These are phyloP conservation scores for Tenebrio molitor DNA, from an alignment of 1,140 invertebrate species.

Conservation along the genomic window DNA sequence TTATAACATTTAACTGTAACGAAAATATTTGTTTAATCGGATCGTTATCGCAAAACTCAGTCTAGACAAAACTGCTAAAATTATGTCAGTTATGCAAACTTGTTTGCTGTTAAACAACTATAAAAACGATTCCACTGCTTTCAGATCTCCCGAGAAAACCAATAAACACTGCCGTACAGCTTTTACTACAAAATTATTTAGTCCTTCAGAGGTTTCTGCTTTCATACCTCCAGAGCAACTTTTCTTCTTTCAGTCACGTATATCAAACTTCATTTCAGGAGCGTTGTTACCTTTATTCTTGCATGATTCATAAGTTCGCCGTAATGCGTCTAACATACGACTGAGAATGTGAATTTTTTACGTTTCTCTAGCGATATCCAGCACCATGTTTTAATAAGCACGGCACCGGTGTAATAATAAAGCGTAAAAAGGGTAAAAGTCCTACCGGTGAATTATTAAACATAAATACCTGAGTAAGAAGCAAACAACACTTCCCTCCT, in stretches of 20 bases:
- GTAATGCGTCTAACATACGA: not conserved
- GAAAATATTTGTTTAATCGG: too few relatives aligned
- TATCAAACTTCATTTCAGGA: conserved; percentile 13
- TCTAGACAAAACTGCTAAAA: too few relatives aligned
- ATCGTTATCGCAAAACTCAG: too few relatives aligned
- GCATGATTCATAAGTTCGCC: conserved; percentile 19
- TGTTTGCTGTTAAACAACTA: too few relatives aligned
- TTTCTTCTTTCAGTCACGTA: conserved; percentile 21
- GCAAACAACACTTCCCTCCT: conserved; percentile 5
- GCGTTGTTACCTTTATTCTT: conserved; percentile 7
- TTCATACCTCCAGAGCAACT: not conserved
- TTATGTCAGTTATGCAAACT: too few relatives aligned
- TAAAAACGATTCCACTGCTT: too few relatives aligned
- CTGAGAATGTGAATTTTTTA: conserved; percentile 27
- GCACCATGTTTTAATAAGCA: not conserved
- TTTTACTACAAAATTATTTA: not conserved
- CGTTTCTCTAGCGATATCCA: conserved; percentile 1
- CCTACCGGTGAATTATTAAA: not conserved
- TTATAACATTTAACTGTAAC: too few relatives aligned
- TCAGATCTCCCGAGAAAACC: too few relatives aligned
- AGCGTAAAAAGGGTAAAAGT: not conserved
- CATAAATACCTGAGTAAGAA: conserved; percentile 11
- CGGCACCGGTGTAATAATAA: conserved; percentile 10
- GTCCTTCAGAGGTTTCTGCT: not conserved
- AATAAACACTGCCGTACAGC: too few relatives aligned